Evolutionary conservation across 2,888 invertebrate genomes (phyloP), one percentile per base, ranked within the genome.

Genomic region (Ormyrus pomaceus): DNA sequence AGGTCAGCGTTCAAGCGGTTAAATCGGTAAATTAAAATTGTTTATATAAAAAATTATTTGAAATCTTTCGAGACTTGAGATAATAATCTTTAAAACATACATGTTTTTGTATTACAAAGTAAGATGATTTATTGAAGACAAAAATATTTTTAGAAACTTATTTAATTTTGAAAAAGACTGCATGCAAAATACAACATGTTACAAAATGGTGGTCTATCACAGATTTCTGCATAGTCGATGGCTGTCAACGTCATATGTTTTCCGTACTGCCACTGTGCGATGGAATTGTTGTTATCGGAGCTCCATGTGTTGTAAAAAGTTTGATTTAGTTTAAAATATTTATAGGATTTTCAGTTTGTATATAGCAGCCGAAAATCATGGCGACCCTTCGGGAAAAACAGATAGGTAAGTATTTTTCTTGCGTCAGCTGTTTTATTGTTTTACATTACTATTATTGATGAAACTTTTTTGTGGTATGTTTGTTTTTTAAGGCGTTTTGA

Each of bases 321-420:
- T 7, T 61, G 61, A 59, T 64, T 69, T 79, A 62, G n/a, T 76
- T 81, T 79, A 55, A 61, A 45, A 65, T 80, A 82, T 78, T 82
- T 70, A 55, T 66, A 75, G 51, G 81, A n/a, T 72, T 79, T 80
- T 64, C 45, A 48, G 10, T 45, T 68, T 51, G 64, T 34, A 34
- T 4, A 34, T 34, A 34, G 34, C 34, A 34, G 34, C 45, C 48
- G 51, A 68, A 73, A 82, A 92, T 85, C 83, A 95, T 95, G 95
- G 89, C 94, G 84, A 93, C 94, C 69, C 91, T 95, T 89, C 93
- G 95, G 70, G 95, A 95, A 88, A 93, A 94, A 85, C 95, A 95
- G 91, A 93, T 95, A 87, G 94, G 95, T 95, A 91, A 91, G 93
- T 73, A 66, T 50, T 6, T 68, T 46, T 59, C 13, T 71, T 45